Evolutionary conservation across 1,140 invertebrate species (phyloP), one percentile per base, ranked within the genome.

Genomic region (Drosophila pectinifera): DNA sequence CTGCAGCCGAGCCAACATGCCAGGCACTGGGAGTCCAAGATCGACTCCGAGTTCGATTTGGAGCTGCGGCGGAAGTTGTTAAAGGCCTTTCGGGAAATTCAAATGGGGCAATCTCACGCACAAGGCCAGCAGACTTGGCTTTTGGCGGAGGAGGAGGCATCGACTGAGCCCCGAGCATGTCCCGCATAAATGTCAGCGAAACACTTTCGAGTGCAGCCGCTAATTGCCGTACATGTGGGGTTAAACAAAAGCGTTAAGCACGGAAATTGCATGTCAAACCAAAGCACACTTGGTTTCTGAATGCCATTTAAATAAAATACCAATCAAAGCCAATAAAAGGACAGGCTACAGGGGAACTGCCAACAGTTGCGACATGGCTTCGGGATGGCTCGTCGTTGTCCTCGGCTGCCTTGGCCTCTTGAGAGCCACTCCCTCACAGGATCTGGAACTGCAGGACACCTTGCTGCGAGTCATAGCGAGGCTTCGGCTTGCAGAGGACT

Each of bases 81-180:
- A 75, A 56, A 57, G 73, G 62, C 72, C 73, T 53, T 49, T 49
- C 53, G 62, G 74, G 51, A 53, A 28, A 75, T 46, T 62, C 73
- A 75, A 75, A 75, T 75, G 72, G 39, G 46, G 20, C 61, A 75
- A 55, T 75, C 73, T 51, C 73, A 75, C 70, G 73, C 73, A 67
- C 72, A 75, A 46, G 72, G 59, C 67, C 64, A 56, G 26, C 48
- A 36, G 11, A 22, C 54, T 28, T 41, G 22, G 41, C 16, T 18
- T 61, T 46, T 64, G 16, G n/a, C 13, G 34, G 1, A 51, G 48
- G 28, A 31, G 48, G 24, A 28, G 45, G 3, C 1, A 4, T 1
- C 1, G 22, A 2, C 1, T 22, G 22, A 22, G 2, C 11, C n/a
- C 5, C 7, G 34, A 2, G 10, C n/a, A 22, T 41, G 36, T 55